Evolutionary conservation across 2,888 invertebrate genomes (phyloP).

Genomic region (Venustoraphidia nigricollis): DNA sequence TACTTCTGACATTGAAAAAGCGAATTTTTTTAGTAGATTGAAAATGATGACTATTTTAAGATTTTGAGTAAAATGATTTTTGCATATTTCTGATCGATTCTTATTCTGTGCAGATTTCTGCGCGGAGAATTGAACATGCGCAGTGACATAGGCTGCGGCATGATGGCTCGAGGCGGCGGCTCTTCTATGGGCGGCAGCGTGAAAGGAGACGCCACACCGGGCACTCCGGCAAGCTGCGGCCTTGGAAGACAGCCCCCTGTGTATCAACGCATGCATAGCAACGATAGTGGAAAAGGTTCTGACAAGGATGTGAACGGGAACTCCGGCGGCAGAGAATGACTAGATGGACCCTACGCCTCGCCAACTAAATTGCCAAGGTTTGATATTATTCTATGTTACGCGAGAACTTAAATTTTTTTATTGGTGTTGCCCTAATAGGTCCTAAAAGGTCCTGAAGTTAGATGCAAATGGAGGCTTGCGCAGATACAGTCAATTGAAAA

Average conservation of each 20-base stretch:
- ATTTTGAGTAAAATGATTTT: too few relatives aligned
- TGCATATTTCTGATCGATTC: neutral
- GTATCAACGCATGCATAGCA: slow-evolving; percentile 78
- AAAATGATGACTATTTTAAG: too few relatives aligned
- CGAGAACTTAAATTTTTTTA: neutral
- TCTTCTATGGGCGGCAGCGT: slow-evolving; percentile 23
- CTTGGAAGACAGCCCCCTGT: slow-evolving; percentile 52
- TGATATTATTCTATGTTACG: slow-evolving; percentile 2
- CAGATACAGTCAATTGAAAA: too few relatives aligned
- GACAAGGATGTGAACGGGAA: slow-evolving; percentile 49
- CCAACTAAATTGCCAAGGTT: slow-evolving; percentile 25
- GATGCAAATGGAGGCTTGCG: too few relatives aligned
- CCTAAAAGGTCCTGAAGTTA: too few relatives aligned
- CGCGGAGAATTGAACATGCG: slow-evolving; percentile 63
- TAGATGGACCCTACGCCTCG: slow-evolving; percentile 58
- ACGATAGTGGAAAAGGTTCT: slow-evolving; percentile 60
- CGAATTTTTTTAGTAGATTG: too few relatives aligned
- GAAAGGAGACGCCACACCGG: slow-evolving; percentile 46
- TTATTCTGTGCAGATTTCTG: slow-evolving; percentile 58
- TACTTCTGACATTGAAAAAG: too few relatives aligned
- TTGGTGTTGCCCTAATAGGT: too few relatives aligned
- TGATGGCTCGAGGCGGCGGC: slow-evolving; percentile 27
- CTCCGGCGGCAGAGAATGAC: slow-evolving; percentile 52
- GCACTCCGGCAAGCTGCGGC: slow-evolving; percentile 55
- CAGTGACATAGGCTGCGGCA: slow-evolving; percentile 14